Conservation (phyloP, 2,797 vertebrate species). For the Limosa lapponica region DNA sequence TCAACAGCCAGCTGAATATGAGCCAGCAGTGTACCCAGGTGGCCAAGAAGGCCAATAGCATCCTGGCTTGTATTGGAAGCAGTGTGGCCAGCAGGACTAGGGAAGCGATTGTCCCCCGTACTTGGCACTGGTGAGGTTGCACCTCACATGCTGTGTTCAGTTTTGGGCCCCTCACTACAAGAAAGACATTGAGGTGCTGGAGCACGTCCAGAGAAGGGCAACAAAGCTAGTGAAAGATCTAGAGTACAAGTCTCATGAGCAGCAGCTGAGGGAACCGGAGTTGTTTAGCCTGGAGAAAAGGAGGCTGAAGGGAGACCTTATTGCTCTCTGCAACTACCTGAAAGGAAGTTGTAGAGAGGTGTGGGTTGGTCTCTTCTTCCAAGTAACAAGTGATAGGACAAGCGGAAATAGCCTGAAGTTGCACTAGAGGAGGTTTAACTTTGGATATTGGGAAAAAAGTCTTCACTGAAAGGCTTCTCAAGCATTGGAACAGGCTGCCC, state of each 20-base stretch:
- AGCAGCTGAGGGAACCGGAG: background rate
- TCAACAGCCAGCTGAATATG: fast-evolving
- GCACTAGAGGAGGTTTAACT: background rate
- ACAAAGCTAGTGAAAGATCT: background rate
- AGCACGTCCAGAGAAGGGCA: background rate
- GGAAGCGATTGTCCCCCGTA: fast-evolving
- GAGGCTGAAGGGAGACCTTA: background rate
- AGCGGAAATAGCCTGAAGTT: background rate
- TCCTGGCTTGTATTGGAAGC: background rate
- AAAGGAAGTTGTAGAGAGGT: background rate
- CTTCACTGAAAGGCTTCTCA: background rate
- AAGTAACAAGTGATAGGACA: background rate
- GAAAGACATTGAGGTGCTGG: background rate
- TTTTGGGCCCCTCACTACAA: background rate
- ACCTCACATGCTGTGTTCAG: fast-evolving
- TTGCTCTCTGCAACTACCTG: background rate
- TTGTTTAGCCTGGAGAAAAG: background rate
- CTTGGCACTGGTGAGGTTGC: fast-evolving
- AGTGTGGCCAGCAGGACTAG: background rate
- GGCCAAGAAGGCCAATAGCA: background rate
- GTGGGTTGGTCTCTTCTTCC: background rate
- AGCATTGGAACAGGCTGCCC: background rate
- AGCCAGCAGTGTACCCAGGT: background rate
- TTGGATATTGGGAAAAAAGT: background rate
- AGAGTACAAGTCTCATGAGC: background rate